Percentiles rank a stretch among this genome's conserved stretches.
Evolutionary conservation across 1,140 invertebrate species (phyloP).

Genomic region (Berghia stephanieae): DNA sequence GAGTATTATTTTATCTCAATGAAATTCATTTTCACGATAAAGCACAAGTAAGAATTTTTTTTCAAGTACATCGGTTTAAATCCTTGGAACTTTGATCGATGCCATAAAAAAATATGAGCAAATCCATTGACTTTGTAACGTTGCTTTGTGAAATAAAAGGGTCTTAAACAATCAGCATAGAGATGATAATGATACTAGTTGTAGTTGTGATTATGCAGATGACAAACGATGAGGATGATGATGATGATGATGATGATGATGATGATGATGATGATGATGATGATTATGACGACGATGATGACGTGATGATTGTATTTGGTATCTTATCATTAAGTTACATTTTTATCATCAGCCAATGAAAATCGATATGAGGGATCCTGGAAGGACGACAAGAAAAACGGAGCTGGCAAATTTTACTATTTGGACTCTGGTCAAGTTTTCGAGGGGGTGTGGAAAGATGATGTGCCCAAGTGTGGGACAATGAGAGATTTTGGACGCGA

Average conservation of each 20-base stretch:
- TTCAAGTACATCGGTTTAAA: too few relatives aligned
- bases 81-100: too few relatives aligned
- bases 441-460: constrained; percentile 67
- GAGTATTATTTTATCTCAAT: too few relatives aligned
- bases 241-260: not conserved
- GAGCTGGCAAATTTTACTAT: constrained; percentile 67
- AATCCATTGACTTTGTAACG: too few relatives aligned
- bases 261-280: not conserved
- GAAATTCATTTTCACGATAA: too few relatives aligned
- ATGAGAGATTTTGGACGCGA: constrained; percentile 66
- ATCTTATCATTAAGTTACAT: not conserved
- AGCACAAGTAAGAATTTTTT: too few relatives aligned
- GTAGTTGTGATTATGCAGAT: not conserved
- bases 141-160: too few relatives aligned
- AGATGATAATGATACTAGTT: not conserved
- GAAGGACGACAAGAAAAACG: constrained; percentile 67
- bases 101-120: too few relatives aligned
- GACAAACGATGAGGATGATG: not conserved
- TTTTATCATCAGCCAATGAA: constrained; percentile 62
- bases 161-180: not conserved
- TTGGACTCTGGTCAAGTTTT: constrained; percentile 65
- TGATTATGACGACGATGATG: not conserved
- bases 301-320: too few relatives aligned
- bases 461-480: constrained; percentile 65
- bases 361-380: constrained; percentile 68